Evolutionary conservation across 1,140 invertebrate species (phyloP).

Genomic region (Atopsyche davidsoni): DNA sequence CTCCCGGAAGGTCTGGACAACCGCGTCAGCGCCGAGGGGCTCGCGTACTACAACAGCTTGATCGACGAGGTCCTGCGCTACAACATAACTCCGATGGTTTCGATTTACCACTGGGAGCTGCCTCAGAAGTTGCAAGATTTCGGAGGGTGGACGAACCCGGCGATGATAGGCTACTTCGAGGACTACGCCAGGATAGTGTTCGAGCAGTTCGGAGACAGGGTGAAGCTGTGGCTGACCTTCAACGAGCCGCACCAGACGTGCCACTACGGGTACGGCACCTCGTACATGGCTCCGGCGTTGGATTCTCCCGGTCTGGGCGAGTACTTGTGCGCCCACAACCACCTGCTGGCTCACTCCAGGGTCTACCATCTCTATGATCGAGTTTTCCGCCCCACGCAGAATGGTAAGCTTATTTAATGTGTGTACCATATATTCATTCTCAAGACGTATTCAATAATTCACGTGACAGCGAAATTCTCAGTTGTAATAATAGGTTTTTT

Average conservation of each 20-base stretch:
- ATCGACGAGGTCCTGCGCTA: slow-evolving; percentile 44
- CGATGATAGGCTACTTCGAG: slow-evolving; percentile 43
- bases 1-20: slow-evolving; percentile 42
- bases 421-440: slow-evolving; percentile 5
- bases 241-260: slow-evolving; percentile 48
- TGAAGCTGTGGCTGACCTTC: slow-evolving; percentile 46
- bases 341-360: slow-evolving; percentile 38
- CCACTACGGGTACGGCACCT: slow-evolving; percentile 22
- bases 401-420: slow-evolving; percentile 12
- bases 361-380: slow-evolving; percentile 39
- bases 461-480: too few relatives aligned
- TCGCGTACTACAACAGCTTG: slow-evolving; percentile 50
- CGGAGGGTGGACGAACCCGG: slow-evolving; percentile 52
- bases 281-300: slow-evolving; percentile 30
- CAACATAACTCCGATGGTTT: slow-evolving; percentile 48
- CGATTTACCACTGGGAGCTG: slow-evolving; percentile 31
- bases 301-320: slow-evolving; percentile 38
- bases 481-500: too few relatives aligned
- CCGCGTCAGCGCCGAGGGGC: slow-evolving; percentile 44
- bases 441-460: too few relatives aligned
- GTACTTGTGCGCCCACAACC: slow-evolving; percentile 38
- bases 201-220: slow-evolving; percentile 37
- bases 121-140: slow-evolving; percentile 31
- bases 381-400: slow-evolving; percentile 32
- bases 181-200: slow-evolving; percentile 45